phyloP scores from a whole-genome alignment of 2,113 vertebrate species.

The Petromus typicus region DNA sequence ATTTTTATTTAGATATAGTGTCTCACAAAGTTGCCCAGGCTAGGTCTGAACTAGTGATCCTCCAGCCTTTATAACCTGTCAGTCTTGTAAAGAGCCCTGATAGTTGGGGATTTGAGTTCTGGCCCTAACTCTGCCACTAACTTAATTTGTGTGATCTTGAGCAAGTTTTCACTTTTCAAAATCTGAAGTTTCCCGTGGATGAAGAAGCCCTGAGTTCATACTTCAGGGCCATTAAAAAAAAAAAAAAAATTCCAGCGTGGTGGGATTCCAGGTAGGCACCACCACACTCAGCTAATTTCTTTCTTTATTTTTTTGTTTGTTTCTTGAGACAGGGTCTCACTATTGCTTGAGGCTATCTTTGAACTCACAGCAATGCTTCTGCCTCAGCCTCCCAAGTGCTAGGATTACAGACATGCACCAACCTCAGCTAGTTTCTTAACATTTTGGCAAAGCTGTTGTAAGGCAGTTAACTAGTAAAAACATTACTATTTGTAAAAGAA shows the following conservation, averaged over 20 bases:
- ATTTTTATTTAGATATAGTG: no score
- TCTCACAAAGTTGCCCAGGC: no score
- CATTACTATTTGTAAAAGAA: not conserved
- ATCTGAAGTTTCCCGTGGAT: slow-evolving; percentile 29
- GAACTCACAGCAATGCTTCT: not conserved
- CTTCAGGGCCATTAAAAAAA: not conserved
- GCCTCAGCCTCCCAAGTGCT: not conserved
- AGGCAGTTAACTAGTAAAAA: slow-evolving; percentile 40
- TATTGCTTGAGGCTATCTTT: not conserved
- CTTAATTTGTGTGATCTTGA: slow-evolving; percentile 35
- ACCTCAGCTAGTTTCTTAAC: not conserved
- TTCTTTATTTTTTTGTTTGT: not conserved
- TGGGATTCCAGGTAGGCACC: no score
- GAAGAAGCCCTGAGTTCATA: not conserved
- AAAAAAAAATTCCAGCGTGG: not conserved
- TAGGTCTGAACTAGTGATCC: no score
- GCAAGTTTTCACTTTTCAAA: slow-evolving; percentile 37
- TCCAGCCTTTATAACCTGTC: not conserved
- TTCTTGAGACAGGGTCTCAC: not conserved
- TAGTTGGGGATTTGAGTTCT: not conserved
- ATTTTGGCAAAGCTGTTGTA: slow-evolving; percentile 47
- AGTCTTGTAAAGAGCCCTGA: not conserved
- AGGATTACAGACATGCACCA: not conserved
- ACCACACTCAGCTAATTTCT: not conserved
- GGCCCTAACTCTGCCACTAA: not conserved